These are phyloP conservation scores for Heteromurus nitidus DNA, from an alignment of 2,888 invertebrate species.

Conservation along the genomic window DNA sequence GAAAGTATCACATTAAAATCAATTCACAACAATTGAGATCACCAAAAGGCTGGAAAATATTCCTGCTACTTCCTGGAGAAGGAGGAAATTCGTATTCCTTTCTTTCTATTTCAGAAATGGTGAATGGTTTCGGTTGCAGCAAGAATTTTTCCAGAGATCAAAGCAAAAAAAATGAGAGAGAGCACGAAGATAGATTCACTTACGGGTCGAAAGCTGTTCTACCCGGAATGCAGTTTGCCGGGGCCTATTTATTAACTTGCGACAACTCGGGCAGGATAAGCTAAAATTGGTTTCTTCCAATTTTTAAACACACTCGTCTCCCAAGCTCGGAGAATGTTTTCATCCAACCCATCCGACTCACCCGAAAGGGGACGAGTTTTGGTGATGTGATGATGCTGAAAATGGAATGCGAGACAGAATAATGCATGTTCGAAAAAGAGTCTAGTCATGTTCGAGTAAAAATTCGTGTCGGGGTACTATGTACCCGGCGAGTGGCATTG, in stretches of 20 bases:
- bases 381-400: no score
- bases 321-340: no score
- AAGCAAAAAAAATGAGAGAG: neutral
- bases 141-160: slow-evolving; percentile 6
- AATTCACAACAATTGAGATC: neutral
- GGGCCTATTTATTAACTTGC: slow-evolving; percentile 31
- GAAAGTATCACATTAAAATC: neutral
- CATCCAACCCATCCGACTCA: no score
- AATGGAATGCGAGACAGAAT: no score
- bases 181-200: slow-evolving; percentile 1
- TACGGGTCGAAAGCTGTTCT: slow-evolving; percentile 61
- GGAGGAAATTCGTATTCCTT: neutral
- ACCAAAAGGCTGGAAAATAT: neutral
- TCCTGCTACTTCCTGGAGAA: neutral
- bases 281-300: no score
- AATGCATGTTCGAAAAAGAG: no score
- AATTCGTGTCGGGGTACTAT: no score
- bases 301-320: no score
- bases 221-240: neutral
- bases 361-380: no score
- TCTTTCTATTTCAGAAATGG: neutral
- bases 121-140: neutral
- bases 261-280: no score
- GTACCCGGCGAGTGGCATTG: no score
- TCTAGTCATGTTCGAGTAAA: no score